A percentile compares a stretch with the other conserved stretches of the same genome.
Conservation (phyloP, 2,113 vertebrate genomes). For the Aphyosemion australe region DNA sequence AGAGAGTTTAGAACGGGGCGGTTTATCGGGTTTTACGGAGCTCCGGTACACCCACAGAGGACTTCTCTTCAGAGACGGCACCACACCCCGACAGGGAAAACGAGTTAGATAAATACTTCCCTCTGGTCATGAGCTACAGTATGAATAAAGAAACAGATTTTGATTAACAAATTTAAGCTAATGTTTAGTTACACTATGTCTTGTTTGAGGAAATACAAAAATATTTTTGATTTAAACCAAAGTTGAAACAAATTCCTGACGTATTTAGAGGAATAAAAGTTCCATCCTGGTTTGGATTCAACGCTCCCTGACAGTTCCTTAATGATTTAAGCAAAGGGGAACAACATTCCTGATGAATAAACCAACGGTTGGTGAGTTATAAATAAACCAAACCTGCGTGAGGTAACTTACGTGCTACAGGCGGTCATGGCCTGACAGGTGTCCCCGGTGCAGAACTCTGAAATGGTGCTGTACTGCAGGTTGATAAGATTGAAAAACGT, state of each 20-base stretch:
- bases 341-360: too few species aligned
- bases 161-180: background rate
- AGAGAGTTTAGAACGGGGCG: constrained; percentile 11
- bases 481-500: constrained; percentile 99
- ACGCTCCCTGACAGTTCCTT: too few species aligned
- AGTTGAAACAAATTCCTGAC: too few species aligned
- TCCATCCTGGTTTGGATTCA: too few species aligned
- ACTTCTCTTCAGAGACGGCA: constrained; percentile 24
- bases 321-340: too few species aligned
- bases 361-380: constrained; percentile 15
- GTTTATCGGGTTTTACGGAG: constrained; percentile 61
- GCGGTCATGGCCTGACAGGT: constrained; percentile 97
- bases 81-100: constrained; percentile 56
- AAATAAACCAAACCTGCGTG: constrained; percentile 31
- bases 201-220: too few species aligned
- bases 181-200: background rate
- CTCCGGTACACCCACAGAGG: constrained; percentile 7
- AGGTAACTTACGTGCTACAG: constrained; percentile 92
- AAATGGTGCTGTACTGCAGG: constrained; percentile 99
- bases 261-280: too few species aligned
- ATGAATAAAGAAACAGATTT: constrained; percentile 8
- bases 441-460: constrained; percentile 98
- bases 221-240: too few species aligned
- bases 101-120: constrained; percentile 56
- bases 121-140: constrained; percentile 7